Evolutionary conservation across 2,113 vertebrate genomes (phyloP).

Genomic region (Apistogramma diplotaenia): DNA sequence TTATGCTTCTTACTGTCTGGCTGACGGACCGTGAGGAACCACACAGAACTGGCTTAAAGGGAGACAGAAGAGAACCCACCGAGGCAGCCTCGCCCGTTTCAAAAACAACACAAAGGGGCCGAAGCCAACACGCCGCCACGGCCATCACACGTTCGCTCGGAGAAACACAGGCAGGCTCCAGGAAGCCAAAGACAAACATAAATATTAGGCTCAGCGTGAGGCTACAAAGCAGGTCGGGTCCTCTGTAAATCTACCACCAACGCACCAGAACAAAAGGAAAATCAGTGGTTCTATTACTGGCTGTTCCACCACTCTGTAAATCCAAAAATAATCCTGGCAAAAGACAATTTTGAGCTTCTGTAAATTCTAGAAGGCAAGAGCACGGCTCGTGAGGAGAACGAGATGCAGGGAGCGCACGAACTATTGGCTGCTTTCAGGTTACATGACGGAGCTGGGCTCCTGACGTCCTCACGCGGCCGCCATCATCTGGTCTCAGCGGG

Average conservation of each 20-base stretch:
- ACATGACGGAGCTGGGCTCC: conserved; percentile 88
- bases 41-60: conserved; percentile 1
- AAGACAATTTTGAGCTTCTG: neutral
- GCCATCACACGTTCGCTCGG: neutral
- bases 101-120: neutral
- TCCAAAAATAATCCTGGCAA: neutral
- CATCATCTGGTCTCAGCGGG: neutral
- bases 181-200: conserved; percentile 8
- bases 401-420: conserved; percentile 55
- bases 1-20: conserved; percentile 1
- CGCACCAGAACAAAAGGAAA: neutral
- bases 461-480: conserved; percentile 5
- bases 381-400: neutral
- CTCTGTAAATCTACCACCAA: conserved; percentile 6
- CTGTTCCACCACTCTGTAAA: neutral
- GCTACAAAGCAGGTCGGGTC: conserved; percentile 28
- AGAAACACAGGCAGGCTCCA: conserved; percentile 12
- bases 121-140: neutral
- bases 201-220: conserved; percentile 40
- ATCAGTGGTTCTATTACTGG: neutral
- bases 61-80: neutral
- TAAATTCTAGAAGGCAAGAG: conserved; percentile 16
- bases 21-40: neutral
- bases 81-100: neutral
- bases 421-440: conserved; percentile 90